These are phyloP conservation scores for Agrochola lota DNA, from an alignment of 2,888 invertebrate species.

Conservation along the genomic window DNA sequence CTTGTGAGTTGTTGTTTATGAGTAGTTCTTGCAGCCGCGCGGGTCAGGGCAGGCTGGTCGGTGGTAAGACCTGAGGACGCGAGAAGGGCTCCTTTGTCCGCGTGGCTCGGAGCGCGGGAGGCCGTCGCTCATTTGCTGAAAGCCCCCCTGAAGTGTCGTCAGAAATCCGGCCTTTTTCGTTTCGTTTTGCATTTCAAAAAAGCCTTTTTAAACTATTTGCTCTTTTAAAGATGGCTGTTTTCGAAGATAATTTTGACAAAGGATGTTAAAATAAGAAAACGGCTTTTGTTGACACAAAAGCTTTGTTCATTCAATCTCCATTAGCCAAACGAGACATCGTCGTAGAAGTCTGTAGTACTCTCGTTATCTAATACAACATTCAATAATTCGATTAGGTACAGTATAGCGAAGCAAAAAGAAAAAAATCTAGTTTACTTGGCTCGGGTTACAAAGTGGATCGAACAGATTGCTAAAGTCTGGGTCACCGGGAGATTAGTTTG, in stretches of 20 bases:
- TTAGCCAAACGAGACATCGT: conserved; percentile 28
- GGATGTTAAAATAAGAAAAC: conserved; percentile 1
- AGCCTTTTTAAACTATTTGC: conserved; percentile 59
- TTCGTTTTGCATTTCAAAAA: conserved; percentile 73
- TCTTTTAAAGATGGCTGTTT: conserved; percentile 12
- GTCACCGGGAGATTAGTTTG: conserved; percentile 60
- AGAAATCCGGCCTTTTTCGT: conserved; percentile 81
- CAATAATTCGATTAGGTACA: conserved; percentile 47
- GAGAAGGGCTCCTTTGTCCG: conserved; percentile 81
- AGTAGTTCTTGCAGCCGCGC: conserved; percentile 60
- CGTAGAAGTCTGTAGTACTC: neutral
- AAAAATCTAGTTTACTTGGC: conserved; percentile 32
- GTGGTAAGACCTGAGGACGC: conserved; percentile 71
- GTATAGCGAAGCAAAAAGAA: conserved; percentile 24
- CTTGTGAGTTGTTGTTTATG: conserved; percentile 67
- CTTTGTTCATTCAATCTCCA: conserved; percentile 19
- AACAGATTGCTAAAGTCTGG: conserved; percentile 56
- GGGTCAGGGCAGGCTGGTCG: conserved; percentile 53
- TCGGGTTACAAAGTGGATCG: conserved; percentile 50
- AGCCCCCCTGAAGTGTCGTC: conserved; percentile 82
- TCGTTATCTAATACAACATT: conserved; percentile 30
- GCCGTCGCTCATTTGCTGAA: conserved; percentile 87
- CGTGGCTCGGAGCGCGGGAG: conserved; percentile 71
- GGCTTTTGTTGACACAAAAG: conserved; percentile 24
- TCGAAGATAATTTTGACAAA: conserved; percentile 13